phyloP scores from a whole-genome alignment of 2,888 invertebrate species.

The Trilocha varians region DNA sequence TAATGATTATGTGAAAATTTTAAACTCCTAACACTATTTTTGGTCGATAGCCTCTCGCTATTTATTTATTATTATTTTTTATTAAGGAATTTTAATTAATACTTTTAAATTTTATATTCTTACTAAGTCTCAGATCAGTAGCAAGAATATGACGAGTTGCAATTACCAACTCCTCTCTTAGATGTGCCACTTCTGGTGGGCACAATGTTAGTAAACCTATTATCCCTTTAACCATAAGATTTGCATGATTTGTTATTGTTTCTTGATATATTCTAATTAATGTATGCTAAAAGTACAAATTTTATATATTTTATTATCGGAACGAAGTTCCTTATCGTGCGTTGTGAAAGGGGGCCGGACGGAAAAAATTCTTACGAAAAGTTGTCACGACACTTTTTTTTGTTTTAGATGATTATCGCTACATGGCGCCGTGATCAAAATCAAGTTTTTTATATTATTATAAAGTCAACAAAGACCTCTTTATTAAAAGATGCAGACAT shows the following conservation, averaged over 20 bases:
- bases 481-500: constrained; percentile 90
- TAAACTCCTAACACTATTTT: no score
- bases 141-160: constrained; percentile 96
- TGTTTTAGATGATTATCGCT: no score
- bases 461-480: constrained; percentile 98
- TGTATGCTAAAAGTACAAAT: constrained; percentile 95
- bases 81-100: background rate
- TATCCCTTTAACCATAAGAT: constrained; percentile 93
- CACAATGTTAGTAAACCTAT: constrained; percentile 90
- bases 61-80: no score
- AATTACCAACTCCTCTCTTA: constrained; percentile 94
- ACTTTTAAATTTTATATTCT: constrained; percentile 28
- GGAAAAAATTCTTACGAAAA: no score
- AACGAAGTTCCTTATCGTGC: no score
- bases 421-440: no score
- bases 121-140: constrained; percentile 90
- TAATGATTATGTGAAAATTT: no score
- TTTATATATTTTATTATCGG: no score
- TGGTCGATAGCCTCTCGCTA: no score
- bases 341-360: no score
- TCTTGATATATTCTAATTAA: constrained; percentile 92
- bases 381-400: no score
- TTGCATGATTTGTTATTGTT: constrained; percentile 83
- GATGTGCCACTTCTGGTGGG: constrained; percentile 95
- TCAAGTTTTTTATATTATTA: constrained; percentile 99